Percentiles rank a stretch among this genome's conserved stretches.
phyloP scores from a whole-genome alignment of 2,888 invertebrate genomes.

The Octodonta nipae region DNA sequence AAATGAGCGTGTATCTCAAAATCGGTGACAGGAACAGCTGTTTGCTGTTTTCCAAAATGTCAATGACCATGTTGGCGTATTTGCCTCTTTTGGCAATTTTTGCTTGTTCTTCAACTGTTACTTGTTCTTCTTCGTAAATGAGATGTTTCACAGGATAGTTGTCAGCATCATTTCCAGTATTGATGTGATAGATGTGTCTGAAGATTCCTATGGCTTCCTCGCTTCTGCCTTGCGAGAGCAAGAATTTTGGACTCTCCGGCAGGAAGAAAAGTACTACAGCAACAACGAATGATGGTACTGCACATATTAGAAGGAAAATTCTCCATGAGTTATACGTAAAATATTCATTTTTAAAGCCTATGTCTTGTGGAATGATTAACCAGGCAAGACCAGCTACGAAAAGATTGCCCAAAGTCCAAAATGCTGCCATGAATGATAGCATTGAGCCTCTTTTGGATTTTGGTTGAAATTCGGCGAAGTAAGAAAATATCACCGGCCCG shows the following conservation, averaged over 20 bases:
- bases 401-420: constrained; percentile 87
- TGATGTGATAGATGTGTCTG: constrained; percentile 65
- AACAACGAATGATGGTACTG: constrained; percentile 76
- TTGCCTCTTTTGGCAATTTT: constrained; percentile 50
- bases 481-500: constrained; percentile 89
- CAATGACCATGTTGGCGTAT: constrained; percentile 56
- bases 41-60: constrained; percentile 70
- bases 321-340: constrained; percentile 87
- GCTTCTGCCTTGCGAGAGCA: constrained; percentile 63
- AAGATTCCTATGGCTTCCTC: constrained; percentile 74
- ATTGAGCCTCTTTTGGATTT: constrained; percentile 80
- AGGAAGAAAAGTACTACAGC: constrained; percentile 67
- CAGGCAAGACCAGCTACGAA: constrained; percentile 77
- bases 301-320: constrained; percentile 77
- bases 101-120: constrained; percentile 23
- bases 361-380: constrained; percentile 61
- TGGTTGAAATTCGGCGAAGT: constrained; percentile 89
- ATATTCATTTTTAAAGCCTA: constrained; percentile 51
- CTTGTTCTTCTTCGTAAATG: constrained; percentile 38
- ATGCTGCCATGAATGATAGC: constrained; percentile 87
- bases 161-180: constrained; percentile 62
- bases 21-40: constrained; percentile 69
- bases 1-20: constrained; percentile 68
- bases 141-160: constrained; percentile 65
- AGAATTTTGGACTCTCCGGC: constrained; percentile 85